Base-by-base conservation (phyloP, 2,888 invertebrate species). In the Leptinotarsa rubiginosa region DNA sequence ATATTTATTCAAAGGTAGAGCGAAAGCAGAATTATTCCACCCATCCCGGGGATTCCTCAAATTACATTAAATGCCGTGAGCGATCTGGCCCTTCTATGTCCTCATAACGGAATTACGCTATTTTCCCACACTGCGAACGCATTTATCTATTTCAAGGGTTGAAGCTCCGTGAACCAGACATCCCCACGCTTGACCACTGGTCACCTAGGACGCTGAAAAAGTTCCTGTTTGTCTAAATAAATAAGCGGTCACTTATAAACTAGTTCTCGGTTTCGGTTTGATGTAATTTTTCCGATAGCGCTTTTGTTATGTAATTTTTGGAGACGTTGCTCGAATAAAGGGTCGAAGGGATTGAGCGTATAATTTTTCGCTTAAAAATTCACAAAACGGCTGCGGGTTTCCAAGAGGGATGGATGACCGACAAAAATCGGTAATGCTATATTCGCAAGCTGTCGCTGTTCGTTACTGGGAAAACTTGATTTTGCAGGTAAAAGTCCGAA, bases 221-320 rank as follows among this genome's bases (percentile, higher is more conserved):
- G 72, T 70, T 74, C 72, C 75, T 72, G 68, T 73, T 72, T 66
- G 18, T 69, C 52, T 56, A 62, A 72, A 67, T 59, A 75, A 76
- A 74, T 79, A 76, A 82, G 82, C 78, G 83, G 83, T 83, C 81
- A 82, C 78, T 80, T 79, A 81, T 72, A 79, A 82, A 84, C 83
- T 82, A 81, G 83, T 83, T 81, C 79, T 74, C 75, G 80, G 81
- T 80, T 72, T 79, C 75, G 74, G 81, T 81, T 82, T 80, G 79
- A 81, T 79, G 81, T 81, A 82, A 81, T 83, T 83, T 83, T 83
- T 81, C 81, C 77, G 79, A 79, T 80, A 75, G 72, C 72, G 72
- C 71, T 71, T 41, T 82, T 81, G 79, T 80, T 75, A 73, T 75
- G 75, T 74, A 80, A 79, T 83, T 82, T 81, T 79, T 80, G 79